Percentiles rank a stretch among this genome's conserved stretches.
phyloP scores from a whole-genome alignment of 2,888 invertebrate species.

The Cyclophora punctaria region DNA sequence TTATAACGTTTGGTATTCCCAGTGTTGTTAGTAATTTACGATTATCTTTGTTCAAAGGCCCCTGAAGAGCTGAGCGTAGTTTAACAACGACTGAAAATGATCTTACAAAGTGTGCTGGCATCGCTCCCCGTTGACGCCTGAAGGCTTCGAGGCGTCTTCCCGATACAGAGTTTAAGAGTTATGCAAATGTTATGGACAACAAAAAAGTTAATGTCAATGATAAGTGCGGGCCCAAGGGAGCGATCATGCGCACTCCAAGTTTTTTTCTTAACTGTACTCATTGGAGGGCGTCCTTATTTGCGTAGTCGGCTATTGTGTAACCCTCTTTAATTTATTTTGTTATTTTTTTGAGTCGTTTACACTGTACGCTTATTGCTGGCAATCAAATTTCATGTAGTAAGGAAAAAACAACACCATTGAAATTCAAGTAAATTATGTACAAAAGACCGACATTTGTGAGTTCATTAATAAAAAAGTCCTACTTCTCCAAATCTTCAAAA shows the following conservation, averaged over 20 bases:
- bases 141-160: conserved; percentile 46
- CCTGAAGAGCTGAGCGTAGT: conserved; percentile 47
- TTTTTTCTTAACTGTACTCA: conserved; percentile 35
- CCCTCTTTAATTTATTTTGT: conserved; percentile 52
- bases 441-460: too few species aligned
- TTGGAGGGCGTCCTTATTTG: conserved; percentile 35
- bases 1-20: neutral
- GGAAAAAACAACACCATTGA: conserved; percentile 22
- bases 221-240: conserved; percentile 63
- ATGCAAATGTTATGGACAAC: conserved; percentile 76
- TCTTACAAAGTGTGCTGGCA: conserved; percentile 65
- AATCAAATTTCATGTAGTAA: conserved; percentile 31
- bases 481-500: too few species aligned
- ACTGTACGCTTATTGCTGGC: conserved; percentile 28
- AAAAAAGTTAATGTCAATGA: conserved; percentile 74
- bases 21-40: conserved; percentile 41
- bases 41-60: conserved; percentile 50
- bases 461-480: too few species aligned
- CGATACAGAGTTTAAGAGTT: conserved; percentile 64
- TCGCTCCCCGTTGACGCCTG: conserved; percentile 52
- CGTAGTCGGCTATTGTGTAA: conserved; percentile 37
- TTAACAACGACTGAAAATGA: conserved; percentile 66
- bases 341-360: conserved; percentile 33
- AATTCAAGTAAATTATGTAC: neutral
- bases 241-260: conserved; percentile 44